Evolutionary conservation across 2,888 invertebrate genomes (phyloP), one percentile per base, ranked within the genome.

Genomic region (Parnassius smintheus): DNA sequence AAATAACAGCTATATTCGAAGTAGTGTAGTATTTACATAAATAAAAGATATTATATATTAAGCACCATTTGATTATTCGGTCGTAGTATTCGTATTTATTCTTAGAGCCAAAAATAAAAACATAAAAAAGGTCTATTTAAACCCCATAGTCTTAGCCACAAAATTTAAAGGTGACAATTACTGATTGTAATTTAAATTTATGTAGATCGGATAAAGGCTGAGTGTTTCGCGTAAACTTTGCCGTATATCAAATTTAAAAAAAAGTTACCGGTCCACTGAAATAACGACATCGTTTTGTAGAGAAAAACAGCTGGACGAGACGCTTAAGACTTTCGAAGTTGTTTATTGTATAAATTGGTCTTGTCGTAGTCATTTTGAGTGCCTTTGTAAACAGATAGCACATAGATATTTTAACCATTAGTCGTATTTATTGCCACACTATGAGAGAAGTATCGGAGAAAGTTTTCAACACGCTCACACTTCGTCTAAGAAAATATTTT

Each of bases 161-260:
- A 56, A 60, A 53, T 60, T 57, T 64, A 52, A 60, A 64, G 59
- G 64, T 64, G 49, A 52, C 56, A n/a, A 11, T 64, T 55, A 18
- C 18, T 60, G 71, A 71, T 69, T 68, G 73, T 80, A 80, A 84
- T 85, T 85, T 83, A 81, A 85, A 86, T 86, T 79, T 83, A 86
- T 86, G 86, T 72, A 77, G 84, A 86, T 83, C 70, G 67, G 67
- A 75, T 78, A 83, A 77, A 69, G 83, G 82, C 82, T 70, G 76
- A 81, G 79, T 81, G 77, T 77, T 76, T 75, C 68, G 68, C 68
- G 73, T 73, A 68, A 67, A 70, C 64, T 62, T 53, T 46, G 41
- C 64, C 64, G 56, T 53, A 56, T 56, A 44, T 42, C 22, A 58
- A 49, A 58, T 50, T 18, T 46, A 51, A 45, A 63, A 45, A 49